Conservation (phyloP, 2,113 vertebrate genomes). For the Penelope pileata region DNA sequence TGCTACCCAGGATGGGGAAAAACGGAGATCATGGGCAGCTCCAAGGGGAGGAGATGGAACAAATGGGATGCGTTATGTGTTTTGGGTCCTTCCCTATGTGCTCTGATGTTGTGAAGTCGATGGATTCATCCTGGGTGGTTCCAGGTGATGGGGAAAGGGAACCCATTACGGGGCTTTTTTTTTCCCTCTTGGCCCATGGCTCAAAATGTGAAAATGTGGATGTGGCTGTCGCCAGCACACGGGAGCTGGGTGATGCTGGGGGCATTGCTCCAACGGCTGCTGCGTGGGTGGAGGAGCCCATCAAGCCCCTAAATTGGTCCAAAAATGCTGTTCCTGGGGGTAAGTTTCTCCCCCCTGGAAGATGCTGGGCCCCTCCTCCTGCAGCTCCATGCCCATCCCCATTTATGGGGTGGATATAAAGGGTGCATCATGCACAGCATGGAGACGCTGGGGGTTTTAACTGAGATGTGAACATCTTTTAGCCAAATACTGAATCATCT, state of each 20-base stretch:
- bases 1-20: not conserved
- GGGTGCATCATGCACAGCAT: not conserved
- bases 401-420: not conserved
- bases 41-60: not conserved
- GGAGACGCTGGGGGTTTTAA: rapidly evolving
- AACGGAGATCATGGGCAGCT: not conserved
- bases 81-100: not conserved
- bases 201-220: not conserved
- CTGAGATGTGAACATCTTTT: not conserved
- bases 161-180: not conserved
- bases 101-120: not conserved
- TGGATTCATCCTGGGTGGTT: not conserved
- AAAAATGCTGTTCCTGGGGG: not conserved
- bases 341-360: not conserved
- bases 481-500: not conserved
- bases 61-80: not conserved
- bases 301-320: not conserved
- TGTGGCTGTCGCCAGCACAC: not conserved
- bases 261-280: not conserved
- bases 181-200: not conserved
- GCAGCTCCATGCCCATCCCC: not conserved
- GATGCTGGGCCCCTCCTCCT: not conserved
- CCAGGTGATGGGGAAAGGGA: not conserved
- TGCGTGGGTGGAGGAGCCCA: rapidly evolving
- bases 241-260: not conserved